These are phyloP conservation scores for Florisuga fusca DNA, from an alignment of 2,797 vertebrate species.

Conservation along the genomic window DNA sequence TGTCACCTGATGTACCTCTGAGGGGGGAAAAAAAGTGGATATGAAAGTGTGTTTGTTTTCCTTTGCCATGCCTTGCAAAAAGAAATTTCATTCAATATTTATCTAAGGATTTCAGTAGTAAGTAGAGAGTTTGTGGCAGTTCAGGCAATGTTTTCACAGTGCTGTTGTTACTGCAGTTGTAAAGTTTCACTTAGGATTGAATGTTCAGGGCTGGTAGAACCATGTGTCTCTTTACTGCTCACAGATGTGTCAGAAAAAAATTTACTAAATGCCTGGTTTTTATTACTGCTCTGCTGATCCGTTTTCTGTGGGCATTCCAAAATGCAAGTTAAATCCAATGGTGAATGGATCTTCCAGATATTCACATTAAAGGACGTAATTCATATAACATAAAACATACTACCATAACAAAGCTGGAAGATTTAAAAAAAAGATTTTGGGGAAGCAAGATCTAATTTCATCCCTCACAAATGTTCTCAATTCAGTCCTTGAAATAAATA, in stretches of 20 bases:
- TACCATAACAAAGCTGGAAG: conserved; percentile 55
- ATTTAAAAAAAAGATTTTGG: conserved; percentile 44
- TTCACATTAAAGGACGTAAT: conserved; percentile 56
- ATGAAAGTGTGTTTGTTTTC: conserved; percentile 74
- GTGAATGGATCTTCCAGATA: conserved; percentile 71
- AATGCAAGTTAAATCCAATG: conserved; percentile 36
- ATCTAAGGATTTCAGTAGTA: conserved; percentile 74
- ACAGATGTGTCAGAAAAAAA: conserved; percentile 74
- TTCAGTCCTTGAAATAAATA: conserved; percentile 29
- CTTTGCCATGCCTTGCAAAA: conserved; percentile 67
- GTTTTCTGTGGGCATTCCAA: conserved; percentile 64
- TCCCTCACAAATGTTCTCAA: conserved; percentile 31
- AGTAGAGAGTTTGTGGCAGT: conserved; percentile 72
- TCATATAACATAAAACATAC: conserved; percentile 64
- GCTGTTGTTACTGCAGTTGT: conserved; percentile 68
- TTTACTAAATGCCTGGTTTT: conserved; percentile 65
- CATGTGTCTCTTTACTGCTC: conserved; percentile 65
- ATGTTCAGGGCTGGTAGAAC: conserved; percentile 60
- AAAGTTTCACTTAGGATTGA: conserved; percentile 69
- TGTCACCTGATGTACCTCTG: conserved; percentile 57
- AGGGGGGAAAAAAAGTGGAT: conserved; percentile 45
- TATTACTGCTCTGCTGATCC: conserved; percentile 57
- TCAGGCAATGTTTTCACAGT: conserved; percentile 70
- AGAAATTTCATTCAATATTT: conserved; percentile 76
- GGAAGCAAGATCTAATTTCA: conserved; percentile 49